Conservation (phyloP, 2,888 invertebrate genomes). For the Apocheima hispidaria region DNA sequence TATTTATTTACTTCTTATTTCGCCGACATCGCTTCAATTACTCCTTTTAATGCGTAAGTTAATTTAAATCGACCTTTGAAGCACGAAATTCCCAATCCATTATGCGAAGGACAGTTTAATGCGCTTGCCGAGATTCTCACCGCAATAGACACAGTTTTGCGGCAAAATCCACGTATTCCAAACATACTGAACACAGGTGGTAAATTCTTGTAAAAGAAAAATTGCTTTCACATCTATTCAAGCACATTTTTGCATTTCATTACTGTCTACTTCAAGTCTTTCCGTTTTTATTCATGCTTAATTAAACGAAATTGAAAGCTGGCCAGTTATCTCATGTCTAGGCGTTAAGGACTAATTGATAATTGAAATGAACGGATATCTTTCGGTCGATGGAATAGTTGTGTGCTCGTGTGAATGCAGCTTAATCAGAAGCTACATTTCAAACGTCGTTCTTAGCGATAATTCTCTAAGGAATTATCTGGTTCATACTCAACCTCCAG, state of each 20-base stretch:
- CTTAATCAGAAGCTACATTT: conserved; percentile 78
- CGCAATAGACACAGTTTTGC: conserved; percentile 61
- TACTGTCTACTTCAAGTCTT: conserved; percentile 64
- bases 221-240: conserved; percentile 56
- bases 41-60: conserved; percentile 80
- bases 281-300: conserved; percentile 77
- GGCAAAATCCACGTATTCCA: conserved; percentile 63
- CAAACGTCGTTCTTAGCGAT: conserved; percentile 74
- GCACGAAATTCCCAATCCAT: conserved; percentile 81
- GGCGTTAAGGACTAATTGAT: conserved; percentile 81
- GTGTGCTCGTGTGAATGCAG: conserved; percentile 65
- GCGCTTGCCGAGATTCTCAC: conserved; percentile 56
- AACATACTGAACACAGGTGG: conserved; percentile 67
- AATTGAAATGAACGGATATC: conserved; percentile 45
- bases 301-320: conserved; percentile 69
- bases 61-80: conserved; percentile 79
- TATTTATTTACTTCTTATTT: conserved; percentile 74
- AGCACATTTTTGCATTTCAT: conserved; percentile 66
- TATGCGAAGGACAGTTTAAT: conserved; percentile 76
- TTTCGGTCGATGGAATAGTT: conserved; percentile 60
- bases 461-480: conserved; percentile 55
- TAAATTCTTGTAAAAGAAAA: conserved; percentile 69
- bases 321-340: conserved; percentile 68
- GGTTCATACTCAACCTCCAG: conserved; percentile 47
- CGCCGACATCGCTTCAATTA: conserved; percentile 60